These are phyloP conservation scores for Gallinago nigripennis DNA, from an alignment of 2,797 vertebrate genomes.

Conservation along the genomic window DNA sequence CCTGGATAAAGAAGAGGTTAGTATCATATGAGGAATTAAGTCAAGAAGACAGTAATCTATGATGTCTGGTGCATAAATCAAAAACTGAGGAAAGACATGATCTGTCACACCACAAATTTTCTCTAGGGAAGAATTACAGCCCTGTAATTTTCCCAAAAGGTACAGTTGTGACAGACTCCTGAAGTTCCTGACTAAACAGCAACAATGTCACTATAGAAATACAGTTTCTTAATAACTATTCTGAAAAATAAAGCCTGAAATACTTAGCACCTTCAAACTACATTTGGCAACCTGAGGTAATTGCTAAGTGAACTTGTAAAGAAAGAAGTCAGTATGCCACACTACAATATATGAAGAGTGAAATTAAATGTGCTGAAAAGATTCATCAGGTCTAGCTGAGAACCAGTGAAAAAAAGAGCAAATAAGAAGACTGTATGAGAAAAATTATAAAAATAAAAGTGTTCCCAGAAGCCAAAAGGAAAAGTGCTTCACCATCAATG, in stretches of 20 bases:
- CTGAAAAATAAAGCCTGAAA: conserved; percentile 1
- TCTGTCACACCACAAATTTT: conserved; percentile 16
- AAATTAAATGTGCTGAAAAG: background rate
- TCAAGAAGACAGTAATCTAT: background rate
- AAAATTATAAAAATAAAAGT: background rate
- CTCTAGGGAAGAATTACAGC: background rate
- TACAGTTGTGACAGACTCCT: conserved; percentile 20
- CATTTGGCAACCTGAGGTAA: background rate
- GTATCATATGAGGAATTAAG: background rate
- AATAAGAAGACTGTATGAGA: background rate
- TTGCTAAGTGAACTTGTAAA: background rate
- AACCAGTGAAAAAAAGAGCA: background rate
- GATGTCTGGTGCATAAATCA: background rate
- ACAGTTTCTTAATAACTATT: background rate
- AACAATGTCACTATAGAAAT: background rate
- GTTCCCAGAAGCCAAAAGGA: background rate
- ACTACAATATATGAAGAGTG: background rate
- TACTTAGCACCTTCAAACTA: background rate
- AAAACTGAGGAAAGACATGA: background rate
- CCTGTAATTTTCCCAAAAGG: conserved; percentile 10
- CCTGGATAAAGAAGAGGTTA: background rate
- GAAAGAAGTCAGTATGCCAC: background rate
- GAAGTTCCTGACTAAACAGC: conserved; percentile 46
- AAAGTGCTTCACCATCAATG: background rate
- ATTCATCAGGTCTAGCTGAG: background rate